These are phyloP conservation scores for Trichogramma dendrolimi DNA, from an alignment of 2,888 invertebrate genomes.

Conservation along the genomic window DNA sequence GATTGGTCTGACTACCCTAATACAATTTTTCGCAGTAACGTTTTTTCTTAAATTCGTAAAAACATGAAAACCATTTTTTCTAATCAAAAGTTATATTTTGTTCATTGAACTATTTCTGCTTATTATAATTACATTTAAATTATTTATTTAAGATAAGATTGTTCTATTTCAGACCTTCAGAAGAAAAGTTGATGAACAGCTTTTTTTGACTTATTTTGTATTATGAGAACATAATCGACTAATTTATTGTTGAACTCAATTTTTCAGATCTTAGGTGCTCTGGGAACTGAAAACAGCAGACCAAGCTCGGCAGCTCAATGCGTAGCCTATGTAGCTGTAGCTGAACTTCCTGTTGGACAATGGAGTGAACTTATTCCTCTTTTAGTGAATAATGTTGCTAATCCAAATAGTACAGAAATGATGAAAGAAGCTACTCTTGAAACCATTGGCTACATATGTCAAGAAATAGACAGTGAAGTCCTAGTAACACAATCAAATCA, in stretches of 20 bases:
- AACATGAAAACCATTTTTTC: no score
- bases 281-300: slow-evolving; percentile 92
- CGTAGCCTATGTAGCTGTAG: slow-evolving; percentile 96
- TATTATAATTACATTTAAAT: no score
- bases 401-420: slow-evolving; percentile 81
- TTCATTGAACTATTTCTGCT: no score
- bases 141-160: no score
- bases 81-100: no score
- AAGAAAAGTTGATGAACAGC: no score
- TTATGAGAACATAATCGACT: no score
- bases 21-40: no score
- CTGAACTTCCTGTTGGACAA: slow-evolving; percentile 86
- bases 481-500: slow-evolving; percentile 89
- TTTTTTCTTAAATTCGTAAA: no score
- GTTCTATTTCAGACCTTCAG: no score
- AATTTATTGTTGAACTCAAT: neutral
- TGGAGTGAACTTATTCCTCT: slow-evolving; percentile 89
- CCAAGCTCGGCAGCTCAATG: slow-evolving; percentile 99
- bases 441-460: slow-evolving; percentile 98
- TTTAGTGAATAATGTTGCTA: slow-evolving; percentile 87
- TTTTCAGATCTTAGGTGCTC: slow-evolving; percentile 78
- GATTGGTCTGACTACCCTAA: no score
- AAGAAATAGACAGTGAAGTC: slow-evolving; percentile 94
- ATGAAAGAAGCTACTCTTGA: slow-evolving; percentile 95
- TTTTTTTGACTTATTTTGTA: no score